A percentile compares a stretch with the other conserved stretches of the same genome.
Conservation (phyloP, 1,140 invertebrate species). For the Teleopsis dalmanni region DNA sequence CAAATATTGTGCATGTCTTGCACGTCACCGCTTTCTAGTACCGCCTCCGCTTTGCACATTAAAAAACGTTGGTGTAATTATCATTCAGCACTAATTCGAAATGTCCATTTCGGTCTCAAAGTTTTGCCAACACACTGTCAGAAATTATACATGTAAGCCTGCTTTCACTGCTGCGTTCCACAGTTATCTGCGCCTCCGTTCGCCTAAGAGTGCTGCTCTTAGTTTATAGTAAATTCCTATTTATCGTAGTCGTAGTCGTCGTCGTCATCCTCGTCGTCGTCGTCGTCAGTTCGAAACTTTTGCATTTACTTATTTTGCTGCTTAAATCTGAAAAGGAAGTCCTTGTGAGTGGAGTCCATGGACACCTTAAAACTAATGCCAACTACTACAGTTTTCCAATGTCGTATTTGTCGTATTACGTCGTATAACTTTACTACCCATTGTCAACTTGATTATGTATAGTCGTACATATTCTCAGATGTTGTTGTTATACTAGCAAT, state of each 20-base stretch:
- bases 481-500: not conserved
- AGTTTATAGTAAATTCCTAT: not conserved
- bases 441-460: constrained; percentile 6
- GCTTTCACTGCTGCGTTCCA: not conserved
- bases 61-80: constrained; percentile 10
- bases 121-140: constrained; percentile 7
- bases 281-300: constrained; percentile 9
- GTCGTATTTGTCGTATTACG: constrained; percentile 1
- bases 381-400: too few species aligned
- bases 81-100: constrained; percentile 12
- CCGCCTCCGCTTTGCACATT: not conserved
- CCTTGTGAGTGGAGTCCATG: not conserved
- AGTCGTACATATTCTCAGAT: constrained; percentile 11
- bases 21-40: not conserved
- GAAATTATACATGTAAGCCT: constrained; percentile 11
- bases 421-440: constrained; percentile 8
- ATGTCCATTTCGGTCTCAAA: constrained; percentile 8
- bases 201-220: not conserved
- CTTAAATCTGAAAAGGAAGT: not conserved
- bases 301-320: constrained; percentile 10
- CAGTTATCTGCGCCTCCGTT: not conserved
- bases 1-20: too few species aligned
- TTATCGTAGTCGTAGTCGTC: not conserved
- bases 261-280: not conserved
- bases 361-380: too few species aligned